These are phyloP conservation scores for Orycteropus afer DNA, from an alignment of 2,113 vertebrate species.

Conservation along the genomic window DNA sequence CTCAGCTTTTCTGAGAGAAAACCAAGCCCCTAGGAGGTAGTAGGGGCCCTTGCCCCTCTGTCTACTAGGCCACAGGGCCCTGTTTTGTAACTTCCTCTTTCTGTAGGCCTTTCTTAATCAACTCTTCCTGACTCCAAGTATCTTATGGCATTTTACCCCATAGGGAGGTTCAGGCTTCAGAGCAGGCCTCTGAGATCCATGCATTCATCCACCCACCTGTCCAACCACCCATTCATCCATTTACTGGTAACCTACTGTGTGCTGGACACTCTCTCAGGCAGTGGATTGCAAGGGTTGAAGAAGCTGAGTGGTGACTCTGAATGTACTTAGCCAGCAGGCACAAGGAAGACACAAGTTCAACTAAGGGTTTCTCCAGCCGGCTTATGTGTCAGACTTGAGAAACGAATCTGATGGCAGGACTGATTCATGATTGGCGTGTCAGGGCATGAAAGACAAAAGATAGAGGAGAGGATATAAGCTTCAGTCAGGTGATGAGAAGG, in stretches of 20 bases:
- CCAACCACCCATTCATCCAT: no score
- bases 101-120: background rate
- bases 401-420: background rate
- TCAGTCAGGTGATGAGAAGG: background rate
- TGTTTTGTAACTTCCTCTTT: background rate
- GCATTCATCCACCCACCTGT: background rate
- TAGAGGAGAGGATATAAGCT: background rate
- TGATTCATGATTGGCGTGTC: background rate
- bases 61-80: background rate
- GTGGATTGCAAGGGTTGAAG: background rate
- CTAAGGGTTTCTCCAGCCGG: background rate
- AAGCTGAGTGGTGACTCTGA: background rate
- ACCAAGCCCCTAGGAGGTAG: background rate
- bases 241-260: background rate
- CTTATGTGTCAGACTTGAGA: background rate
- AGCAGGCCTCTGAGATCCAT: background rate
- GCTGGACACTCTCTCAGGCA: background rate
- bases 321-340: background rate
- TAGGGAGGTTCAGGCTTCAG: background rate
- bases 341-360: rapidly evolving
- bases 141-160: rapidly evolving
- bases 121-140: background rate
- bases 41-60: background rate
- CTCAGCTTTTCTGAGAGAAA: background rate
- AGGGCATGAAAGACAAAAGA: background rate